Conservation (phyloP, 2,797 vertebrate species). For the Melanitta fusca region DNA sequence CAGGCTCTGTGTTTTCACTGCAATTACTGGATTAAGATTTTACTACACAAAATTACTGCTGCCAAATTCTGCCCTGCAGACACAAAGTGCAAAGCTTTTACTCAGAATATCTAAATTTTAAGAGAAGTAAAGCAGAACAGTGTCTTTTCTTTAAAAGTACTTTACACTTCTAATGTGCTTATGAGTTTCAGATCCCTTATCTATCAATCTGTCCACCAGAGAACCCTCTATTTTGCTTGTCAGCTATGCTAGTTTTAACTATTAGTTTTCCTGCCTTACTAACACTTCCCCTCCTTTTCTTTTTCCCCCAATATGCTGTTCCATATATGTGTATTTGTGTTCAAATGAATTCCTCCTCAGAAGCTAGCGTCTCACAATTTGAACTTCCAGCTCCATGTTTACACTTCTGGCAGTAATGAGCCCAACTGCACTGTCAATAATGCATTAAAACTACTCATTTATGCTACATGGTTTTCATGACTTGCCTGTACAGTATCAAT, state of each 20-base stretch:
- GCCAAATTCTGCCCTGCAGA: background rate
- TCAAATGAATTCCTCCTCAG: background rate
- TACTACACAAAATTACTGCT: background rate
- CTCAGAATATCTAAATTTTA: background rate
- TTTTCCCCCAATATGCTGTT: background rate
- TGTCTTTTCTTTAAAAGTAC: background rate
- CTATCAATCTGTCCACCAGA: background rate
- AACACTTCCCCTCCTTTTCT: no score
- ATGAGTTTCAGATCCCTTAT: background rate
- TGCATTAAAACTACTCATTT: background rate
- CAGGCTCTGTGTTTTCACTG: background rate
- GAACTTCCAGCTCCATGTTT: background rate
- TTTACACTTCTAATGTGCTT: background rate
- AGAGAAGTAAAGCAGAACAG: background rate
- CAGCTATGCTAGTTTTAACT: background rate
- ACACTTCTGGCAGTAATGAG: background rate
- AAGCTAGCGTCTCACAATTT: background rate
- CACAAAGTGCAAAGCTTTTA: background rate
- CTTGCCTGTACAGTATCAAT: accelerated
- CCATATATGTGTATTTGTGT: background rate
- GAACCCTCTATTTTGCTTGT: background rate
- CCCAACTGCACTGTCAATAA: background rate
- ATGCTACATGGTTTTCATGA: background rate
- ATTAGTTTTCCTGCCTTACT: background rate
- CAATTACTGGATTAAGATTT: background rate